Conservation (phyloP, 2,113 vertebrate genomes). For the Taurulus bubalis region DNA sequence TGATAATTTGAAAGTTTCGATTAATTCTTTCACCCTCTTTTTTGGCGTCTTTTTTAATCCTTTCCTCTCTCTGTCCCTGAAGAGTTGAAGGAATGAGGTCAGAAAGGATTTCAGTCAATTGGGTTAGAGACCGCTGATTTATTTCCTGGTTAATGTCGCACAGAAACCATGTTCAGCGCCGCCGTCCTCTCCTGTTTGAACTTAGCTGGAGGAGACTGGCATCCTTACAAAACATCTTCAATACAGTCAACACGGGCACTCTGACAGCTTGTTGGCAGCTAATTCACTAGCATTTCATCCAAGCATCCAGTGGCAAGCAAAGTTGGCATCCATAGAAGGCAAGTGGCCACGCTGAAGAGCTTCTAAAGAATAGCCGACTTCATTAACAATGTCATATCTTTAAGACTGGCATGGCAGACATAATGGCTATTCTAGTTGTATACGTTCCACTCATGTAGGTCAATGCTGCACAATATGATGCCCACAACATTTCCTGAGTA, state of each 20-base stretch:
- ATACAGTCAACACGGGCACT: conserved; percentile 33
- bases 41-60: conserved; percentile 12
- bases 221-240: conserved; percentile 13
- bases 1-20: too few species aligned
- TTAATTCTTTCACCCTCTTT: conserved; percentile 32
- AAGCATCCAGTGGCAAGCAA: conserved; percentile 30
- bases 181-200: conserved; percentile 19
- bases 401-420: conserved; percentile 14
- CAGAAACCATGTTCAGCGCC: conserved; percentile 16
- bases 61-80: conserved; percentile 8
- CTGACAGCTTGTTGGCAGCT: conserved; percentile 28
- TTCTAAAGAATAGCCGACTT: conserved; percentile 22
- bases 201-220: conserved; percentile 30
- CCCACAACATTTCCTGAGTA: neutral
- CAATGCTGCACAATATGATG: neutral
- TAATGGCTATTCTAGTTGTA: neutral
- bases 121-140: conserved; percentile 52
- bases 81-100: conserved; percentile 69
- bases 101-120: conserved; percentile 61
- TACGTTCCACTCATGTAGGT: neutral
- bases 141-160: conserved; percentile 57
- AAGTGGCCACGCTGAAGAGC: conserved; percentile 43
- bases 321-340: conserved; percentile 34
- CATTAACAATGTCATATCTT: conserved; percentile 38
- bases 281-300: conserved; percentile 32